Evolutionary conservation across 2,888 invertebrate species (phyloP), one percentile per base, ranked within the genome.

Genomic region (Tipula unca): DNA sequence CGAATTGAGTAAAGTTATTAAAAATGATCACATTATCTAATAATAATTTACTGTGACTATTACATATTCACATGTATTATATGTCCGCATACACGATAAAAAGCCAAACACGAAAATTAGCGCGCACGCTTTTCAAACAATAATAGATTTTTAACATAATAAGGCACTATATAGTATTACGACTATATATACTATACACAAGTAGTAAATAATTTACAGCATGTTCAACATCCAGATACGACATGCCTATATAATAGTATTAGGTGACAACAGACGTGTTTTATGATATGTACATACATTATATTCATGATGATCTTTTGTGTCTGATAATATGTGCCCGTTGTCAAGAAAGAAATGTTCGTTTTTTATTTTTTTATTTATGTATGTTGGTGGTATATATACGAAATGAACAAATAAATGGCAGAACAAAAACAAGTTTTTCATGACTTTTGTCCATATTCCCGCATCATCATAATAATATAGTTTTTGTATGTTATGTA

Each of bases 301-400:
- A n/a, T 69, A 69, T 69, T 69, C 69, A 69, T 69, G 69, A 69
- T 69, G 69, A 69, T 69, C 25, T 69, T 69, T 69, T 69, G 69
- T 69, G 25, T 25, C 25, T 69, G 69, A 69, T 69, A 69, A 69
- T n/a, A n/a, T 69, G 69, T 69, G 69, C 1, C 69, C 69, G 25
- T 69, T 69, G 69, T 69, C 69, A 69, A 69, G 69, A 69, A 20
- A 25, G 13, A 1, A 69, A 69, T 54, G 2, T 54, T 54, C 48
- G 17, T 8, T 69, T 69, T 69, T 69, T 10, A 25, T 10, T 25
- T 20, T 69, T 69, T 69, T 69, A 69, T 69, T 10, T 69, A 17
- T 48, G 48, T 48, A 17, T 8, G 3, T n/a, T n/a, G n/a, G n/a
- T n/a, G n/a, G n/a, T n/a, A n/a, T n/a, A n/a, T n/a, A n/a, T n/a